These are phyloP conservation scores for Eristalis intricaria DNA, from an alignment of 2,888 invertebrate genomes.

Conservation along the genomic window DNA sequence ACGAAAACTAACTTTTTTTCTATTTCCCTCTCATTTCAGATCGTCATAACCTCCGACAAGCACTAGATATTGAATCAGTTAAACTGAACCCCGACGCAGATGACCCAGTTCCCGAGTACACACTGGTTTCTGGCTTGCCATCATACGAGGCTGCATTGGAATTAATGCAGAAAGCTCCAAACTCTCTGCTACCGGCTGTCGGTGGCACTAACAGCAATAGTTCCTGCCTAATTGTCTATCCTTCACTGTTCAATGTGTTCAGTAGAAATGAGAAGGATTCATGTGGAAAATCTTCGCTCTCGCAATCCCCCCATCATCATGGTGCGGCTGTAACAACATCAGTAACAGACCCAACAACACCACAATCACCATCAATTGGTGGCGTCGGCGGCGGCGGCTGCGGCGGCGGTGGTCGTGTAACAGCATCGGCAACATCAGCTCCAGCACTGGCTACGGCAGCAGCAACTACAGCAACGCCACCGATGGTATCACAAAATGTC, in stretches of 20 bases:
- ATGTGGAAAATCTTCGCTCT: conserved; percentile 11
- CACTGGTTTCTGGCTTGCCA: conserved; percentile 85
- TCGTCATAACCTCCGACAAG: conserved; percentile 71
- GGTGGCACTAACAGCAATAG: conserved; percentile 24
- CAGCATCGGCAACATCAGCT: conserved; percentile 48
- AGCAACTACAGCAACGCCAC: conserved; percentile 49
- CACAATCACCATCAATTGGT: conserved; percentile 66
- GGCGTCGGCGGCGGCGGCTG: conserved; percentile 5
- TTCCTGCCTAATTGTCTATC: conserved; percentile 79
- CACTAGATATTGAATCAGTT: conserved; percentile 78
- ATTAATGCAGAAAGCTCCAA: conserved; percentile 82
- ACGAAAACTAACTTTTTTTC: background rate
- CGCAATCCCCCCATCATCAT: conserved; percentile 1
- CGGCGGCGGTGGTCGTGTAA: conserved; percentile 33
- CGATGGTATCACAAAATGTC: conserved; percentile 63
- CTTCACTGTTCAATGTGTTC: conserved; percentile 79
- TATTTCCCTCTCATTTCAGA: conserved; percentile 72
- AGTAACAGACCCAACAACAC: conserved; percentile 50
- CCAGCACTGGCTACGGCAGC: conserved; percentile 26
- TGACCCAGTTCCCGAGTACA: conserved; percentile 85
- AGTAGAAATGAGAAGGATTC: conserved; percentile 75
- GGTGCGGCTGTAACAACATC: conserved; percentile 27
- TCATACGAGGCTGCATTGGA: conserved; percentile 85
- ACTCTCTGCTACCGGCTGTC: conserved; percentile 40
- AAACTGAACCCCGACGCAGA: conserved; percentile 79